Base-by-base conservation (phyloP, 2,113 vertebrate species). In the Paedocypris sp. region DNA sequence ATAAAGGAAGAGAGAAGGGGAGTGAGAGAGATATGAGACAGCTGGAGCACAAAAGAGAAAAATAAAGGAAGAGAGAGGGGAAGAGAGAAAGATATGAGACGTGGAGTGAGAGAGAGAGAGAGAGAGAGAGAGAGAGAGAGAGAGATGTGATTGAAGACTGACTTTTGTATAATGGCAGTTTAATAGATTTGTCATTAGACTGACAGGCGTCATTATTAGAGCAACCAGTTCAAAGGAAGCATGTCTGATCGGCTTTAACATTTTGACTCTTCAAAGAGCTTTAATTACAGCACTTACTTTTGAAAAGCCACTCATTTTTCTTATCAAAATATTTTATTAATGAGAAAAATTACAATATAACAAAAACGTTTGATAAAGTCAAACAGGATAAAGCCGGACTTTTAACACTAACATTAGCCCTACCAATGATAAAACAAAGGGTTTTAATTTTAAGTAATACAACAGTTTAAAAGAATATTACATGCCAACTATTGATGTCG, bases 151-250 rank as follows among this genome's bases (percentile, higher is more conserved):
- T 23, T 33, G 13, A 28, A 39, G 10, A 32, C 12, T 22, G 35
- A 41, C 10, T 16, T 15, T 26, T 62, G n/a, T 41, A 26, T 26
- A 38, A 41, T 28, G 23, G 16, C 13, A 16, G 52, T 15, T 26
- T 38, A 62, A 51, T 28, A 41, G 46, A 4, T 13, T 26, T 51
- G n/a, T 62, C 47, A 49, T 29, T 41, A 50, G 26, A 20, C 22
- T 15, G 23, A 15, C 23, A 31, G 35, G 4, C 16, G 13, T 38
- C 47, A 62, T 20, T 41, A 51, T 51, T 62, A 32, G 59, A 22
- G 46, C 13, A 5, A 51, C 35, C 15, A 5, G 23, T 28, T 39
- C 29, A 61, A 29, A 50, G 6, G 13, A 16, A 8, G 28, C 26
- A 20, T 26, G 36, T 46, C 4, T 20, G 28, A 51, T 15, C 8